phyloP scores from a whole-genome alignment of 2,888 invertebrate species.

The Drosophila stalkeri region DNA sequence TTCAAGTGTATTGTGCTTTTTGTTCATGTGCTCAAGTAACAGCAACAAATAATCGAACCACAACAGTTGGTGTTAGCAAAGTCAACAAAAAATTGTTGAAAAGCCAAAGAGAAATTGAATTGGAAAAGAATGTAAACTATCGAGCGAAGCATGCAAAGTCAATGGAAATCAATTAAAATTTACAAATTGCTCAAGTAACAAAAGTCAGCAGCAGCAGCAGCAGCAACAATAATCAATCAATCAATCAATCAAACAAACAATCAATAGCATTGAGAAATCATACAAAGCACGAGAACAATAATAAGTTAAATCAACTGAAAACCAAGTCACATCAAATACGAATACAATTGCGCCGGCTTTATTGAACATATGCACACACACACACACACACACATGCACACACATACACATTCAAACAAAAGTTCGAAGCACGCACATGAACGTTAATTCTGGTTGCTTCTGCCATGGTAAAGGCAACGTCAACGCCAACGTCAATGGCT shows the following conservation, averaged over 20 bases:
- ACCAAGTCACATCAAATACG: constrained; percentile 40
- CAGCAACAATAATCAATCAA: constrained; percentile 36
- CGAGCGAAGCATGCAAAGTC: neutral
- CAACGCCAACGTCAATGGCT: neutral
- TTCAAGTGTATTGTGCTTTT: constrained; percentile 40
- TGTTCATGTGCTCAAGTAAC: constrained; percentile 3
- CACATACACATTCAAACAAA: constrained; percentile 8
- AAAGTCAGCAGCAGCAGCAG: neutral
- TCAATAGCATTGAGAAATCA: constrained; percentile 46
- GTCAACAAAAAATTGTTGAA: neutral
- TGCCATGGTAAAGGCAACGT: constrained; percentile 22
- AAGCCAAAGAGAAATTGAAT: neutral
- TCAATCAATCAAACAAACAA: constrained; percentile 54
- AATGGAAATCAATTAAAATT: constrained; percentile 13
- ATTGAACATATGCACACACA: constrained; percentile 11
- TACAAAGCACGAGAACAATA: constrained; percentile 33
- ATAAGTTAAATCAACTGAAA: constrained; percentile 47
- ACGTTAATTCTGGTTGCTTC: constrained; percentile 26
- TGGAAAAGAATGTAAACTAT: neutral
- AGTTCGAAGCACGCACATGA: constrained; percentile 37
- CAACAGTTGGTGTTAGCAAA: constrained; percentile 12
- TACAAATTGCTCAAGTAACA: constrained; percentile 8
- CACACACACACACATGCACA: neutral
- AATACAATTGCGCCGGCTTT: constrained; percentile 45
- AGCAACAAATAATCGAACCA: neutral